Base-by-base conservation (phyloP, 2,797 vertebrate species). In the Lacerta agilis region DNA sequence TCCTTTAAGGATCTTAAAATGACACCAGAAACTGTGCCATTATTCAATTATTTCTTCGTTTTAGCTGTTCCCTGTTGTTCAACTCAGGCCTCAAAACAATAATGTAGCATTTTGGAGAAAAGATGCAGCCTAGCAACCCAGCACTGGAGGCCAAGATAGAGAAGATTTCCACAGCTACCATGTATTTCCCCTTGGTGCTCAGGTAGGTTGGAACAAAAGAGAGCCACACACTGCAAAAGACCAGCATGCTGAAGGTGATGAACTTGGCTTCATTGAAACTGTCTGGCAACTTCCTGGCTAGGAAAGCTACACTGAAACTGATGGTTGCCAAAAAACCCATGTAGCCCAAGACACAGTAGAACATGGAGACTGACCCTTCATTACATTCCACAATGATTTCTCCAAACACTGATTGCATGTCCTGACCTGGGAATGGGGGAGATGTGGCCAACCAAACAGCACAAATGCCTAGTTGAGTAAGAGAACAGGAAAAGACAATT, bases 191-290 rank as follows among this genome's bases (percentile, higher is more conserved):
- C 20, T 61, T 61, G 58, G 58, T 61, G 58, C 58, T 61, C 58
- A 61, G 6, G 58, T 61, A 61, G 17, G 58, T 61, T 20, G 58
- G 58, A 61, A 61, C 58, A 61, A 61, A 61, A 7, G 58, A 20
- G 2, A 61, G 6, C 58, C 58, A 61, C 4, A 83, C 81, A 77
- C 23, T 66, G 5, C 33, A 87, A 25, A 18, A 92, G 83, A 85
- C 82, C 80, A 4, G 55, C 80, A 79, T 85, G 88, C 23, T 61
- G 58, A 61, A 61, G 23, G 58, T 61, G 58, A 61, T 61, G 58
- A 61, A 61, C 18, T 61, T 61, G 58, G 91, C 84, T 41, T 90
- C 72, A 8, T 76, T 88, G 27, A 83, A 86, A 61, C 17, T 23
- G 20, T 61, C 58, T 61, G 58, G 58, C 58, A 61, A 61, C 58